These are phyloP conservation scores for Tigriopus japonicus DNA, from an alignment of 1,140 invertebrate genomes.

Conservation along the genomic window DNA sequence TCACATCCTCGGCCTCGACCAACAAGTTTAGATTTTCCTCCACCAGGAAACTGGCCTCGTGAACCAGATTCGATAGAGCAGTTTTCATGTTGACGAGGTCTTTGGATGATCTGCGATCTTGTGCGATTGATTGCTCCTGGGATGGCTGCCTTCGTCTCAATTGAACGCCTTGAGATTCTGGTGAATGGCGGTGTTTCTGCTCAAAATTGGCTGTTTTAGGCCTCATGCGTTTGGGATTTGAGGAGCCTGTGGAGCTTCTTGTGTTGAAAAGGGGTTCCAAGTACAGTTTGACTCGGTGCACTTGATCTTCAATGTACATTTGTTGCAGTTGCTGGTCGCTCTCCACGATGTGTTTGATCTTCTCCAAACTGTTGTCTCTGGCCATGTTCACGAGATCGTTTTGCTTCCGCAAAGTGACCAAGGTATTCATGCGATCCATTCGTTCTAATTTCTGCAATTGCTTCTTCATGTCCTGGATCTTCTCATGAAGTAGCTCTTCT, in stretches of 20 bases:
- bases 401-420: not conserved
- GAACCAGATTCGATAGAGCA: not conserved
- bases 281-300: too few species aligned
- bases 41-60: constrained; percentile 11
- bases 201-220: too few species aligned
- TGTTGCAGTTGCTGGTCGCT: not conserved
- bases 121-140: too few species aligned
- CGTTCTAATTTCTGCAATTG: not conserved
- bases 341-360: not conserved
- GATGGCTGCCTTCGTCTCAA: too few species aligned
- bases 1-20: not conserved
- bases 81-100: not conserved
- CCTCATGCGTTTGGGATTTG: too few species aligned
- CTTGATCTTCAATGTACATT: not conserved
- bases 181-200: too few species aligned
- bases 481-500: not conserved
- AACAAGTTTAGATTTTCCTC: constrained; percentile 1
- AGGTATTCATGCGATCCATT: not conserved
- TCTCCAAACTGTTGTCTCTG: not conserved
- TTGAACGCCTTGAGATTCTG: too few species aligned
- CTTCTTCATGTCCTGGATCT: not conserved
- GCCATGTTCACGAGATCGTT: not conserved
- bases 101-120: too few species aligned
- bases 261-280: too few species aligned
- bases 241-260: too few species aligned